These are phyloP conservation scores for Geopemphigus sp. DNA, from an alignment of 1,140 invertebrate species.

Conservation along the genomic window DNA sequence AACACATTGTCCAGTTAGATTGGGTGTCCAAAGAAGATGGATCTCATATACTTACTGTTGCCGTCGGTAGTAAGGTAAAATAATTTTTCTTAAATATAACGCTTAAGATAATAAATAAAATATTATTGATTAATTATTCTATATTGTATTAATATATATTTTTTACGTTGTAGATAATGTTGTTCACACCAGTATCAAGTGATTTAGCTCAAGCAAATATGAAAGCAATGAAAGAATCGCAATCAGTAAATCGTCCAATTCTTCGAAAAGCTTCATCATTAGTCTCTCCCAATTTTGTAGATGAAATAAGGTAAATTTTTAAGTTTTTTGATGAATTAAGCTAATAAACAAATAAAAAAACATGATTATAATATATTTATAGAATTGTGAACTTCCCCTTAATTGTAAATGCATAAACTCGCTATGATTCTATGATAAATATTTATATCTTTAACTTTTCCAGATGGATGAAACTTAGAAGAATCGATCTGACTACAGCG, in stretches of 20 bases:
- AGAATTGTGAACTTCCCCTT: too few relatives aligned
- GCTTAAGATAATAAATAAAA: background rate
- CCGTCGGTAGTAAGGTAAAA: slow-evolving; percentile 82
- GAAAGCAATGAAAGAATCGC: slow-evolving; percentile 81
- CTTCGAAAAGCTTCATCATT: slow-evolving; percentile 82
- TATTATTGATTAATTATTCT: too few relatives aligned
- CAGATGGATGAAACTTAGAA: slow-evolving; percentile 90
- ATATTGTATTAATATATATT: background rate
- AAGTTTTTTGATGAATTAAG: too few relatives aligned
- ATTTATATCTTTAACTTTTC: slow-evolving; percentile 50
- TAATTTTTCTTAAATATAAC: background rate
- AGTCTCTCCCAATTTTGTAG: slow-evolving; percentile 77
- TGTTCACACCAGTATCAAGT: slow-evolving; percentile 82
- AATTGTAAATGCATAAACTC: too few relatives aligned
- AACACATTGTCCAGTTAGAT: slow-evolving; percentile 86
- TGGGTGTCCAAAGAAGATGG: slow-evolving; percentile 99
- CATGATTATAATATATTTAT: too few relatives aligned
- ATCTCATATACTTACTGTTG: slow-evolving; percentile 94
- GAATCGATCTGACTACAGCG: slow-evolving; percentile 87
- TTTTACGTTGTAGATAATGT: slow-evolving; percentile 60
- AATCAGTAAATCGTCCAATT: slow-evolving; percentile 75
- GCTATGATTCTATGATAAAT: background rate
- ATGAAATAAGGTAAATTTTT: slow-evolving; percentile 69
- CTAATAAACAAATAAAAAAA: too few relatives aligned
- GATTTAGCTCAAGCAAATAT: slow-evolving; percentile 88